Evolutionary conservation across 2,888 invertebrate species (phyloP).

Genomic region (Nasonovia ribisnigri): DNA sequence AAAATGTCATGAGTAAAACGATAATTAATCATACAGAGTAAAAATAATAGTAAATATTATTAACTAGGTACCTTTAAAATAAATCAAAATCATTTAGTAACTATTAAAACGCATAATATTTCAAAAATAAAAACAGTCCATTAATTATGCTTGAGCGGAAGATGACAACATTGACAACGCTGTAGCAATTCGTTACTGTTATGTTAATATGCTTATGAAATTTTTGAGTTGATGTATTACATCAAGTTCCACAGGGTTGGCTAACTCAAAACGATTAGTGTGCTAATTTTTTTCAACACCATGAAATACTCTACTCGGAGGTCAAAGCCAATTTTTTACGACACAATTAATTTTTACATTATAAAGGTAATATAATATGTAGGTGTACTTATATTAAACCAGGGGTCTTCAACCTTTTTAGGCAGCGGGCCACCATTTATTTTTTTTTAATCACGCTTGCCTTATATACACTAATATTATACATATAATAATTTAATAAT

Average conservation of each 20-base stretch:
- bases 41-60: background rate
- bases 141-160: background rate
- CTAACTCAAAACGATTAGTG: background rate
- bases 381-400: background rate
- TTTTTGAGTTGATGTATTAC: background rate
- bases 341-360: background rate
- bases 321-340: background rate
- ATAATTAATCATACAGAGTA: background rate
- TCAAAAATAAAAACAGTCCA: background rate
- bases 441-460: too few relatives aligned
- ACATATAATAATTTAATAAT: too few relatives aligned
- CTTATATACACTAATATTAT: too few relatives aligned
- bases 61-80: background rate
- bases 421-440: too few relatives aligned
- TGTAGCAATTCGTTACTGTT: background rate
- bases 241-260: too few relatives aligned
- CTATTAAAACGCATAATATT: background rate
- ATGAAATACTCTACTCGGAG: background rate
- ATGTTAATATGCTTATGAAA: background rate
- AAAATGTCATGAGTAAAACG: background rate
- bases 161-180: background rate
- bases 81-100: background rate
- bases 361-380: background rate
- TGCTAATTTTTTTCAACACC: background rate
- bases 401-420: too few relatives aligned